These are phyloP conservation scores for Grus americana DNA, from an alignment of 2,113 vertebrate species.

Conservation along the genomic window DNA sequence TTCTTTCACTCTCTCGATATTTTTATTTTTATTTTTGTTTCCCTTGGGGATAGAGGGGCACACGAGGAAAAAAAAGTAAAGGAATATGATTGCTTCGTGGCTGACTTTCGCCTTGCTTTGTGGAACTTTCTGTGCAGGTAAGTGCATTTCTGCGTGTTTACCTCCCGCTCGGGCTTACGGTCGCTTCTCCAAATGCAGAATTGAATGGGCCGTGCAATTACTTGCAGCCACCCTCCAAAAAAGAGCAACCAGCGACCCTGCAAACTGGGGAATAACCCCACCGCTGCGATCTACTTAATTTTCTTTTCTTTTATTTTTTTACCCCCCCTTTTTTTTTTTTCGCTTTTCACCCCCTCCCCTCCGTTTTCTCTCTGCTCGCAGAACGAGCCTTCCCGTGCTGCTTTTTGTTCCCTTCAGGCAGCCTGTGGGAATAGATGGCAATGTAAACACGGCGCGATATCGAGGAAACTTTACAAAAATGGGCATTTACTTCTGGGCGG, in stretches of 20 bases:
- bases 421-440: slow-evolving; percentile 47
- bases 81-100: slow-evolving; percentile 80
- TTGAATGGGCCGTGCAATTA: slow-evolving; percentile 48
- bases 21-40: slow-evolving; percentile 74
- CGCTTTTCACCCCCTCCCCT: background rate
- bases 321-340: no score
- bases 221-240: background rate
- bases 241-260: background rate
- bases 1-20: background rate
- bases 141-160: slow-evolving; percentile 50
- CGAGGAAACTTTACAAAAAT: slow-evolving; percentile 51
- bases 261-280: background rate
- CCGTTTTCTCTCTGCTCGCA: background rate
- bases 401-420: slow-evolving; percentile 52
- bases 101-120: slow-evolving; percentile 82
- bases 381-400: slow-evolving; percentile 21
- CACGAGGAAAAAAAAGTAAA: slow-evolving; percentile 39
- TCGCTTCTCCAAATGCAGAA: background rate
- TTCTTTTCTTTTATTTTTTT: background rate
- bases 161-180: slow-evolving; percentile 7
- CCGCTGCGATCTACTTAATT: background rate
- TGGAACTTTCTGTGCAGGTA: slow-evolving; percentile 87
- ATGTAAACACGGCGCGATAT: slow-evolving; percentile 36
- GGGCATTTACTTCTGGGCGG: background rate
- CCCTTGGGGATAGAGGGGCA: slow-evolving; percentile 42